Conservation (phyloP, 2,888 invertebrate genomes). For the Drosophila mimica region DNA sequence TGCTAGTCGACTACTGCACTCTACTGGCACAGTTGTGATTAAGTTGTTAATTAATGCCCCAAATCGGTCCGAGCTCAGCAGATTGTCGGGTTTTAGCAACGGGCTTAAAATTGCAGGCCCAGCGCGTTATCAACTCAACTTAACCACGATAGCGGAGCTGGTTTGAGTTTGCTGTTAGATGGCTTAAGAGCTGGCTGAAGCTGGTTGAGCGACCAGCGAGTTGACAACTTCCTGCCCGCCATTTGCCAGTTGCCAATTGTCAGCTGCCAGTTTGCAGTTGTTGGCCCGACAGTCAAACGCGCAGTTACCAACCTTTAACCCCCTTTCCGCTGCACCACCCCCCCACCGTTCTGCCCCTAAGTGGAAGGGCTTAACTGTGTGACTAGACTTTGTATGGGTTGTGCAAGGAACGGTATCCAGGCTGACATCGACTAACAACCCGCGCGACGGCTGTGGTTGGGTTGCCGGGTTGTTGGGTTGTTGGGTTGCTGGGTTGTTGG, state of each 20-base stretch:
- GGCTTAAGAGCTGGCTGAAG: conserved; percentile 14
- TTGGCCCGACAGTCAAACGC: conserved; percentile 42
- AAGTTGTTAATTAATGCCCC: neutral
- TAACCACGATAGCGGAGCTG: neutral
- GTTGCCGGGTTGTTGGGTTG: neutral
- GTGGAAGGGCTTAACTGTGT: conserved; percentile 30
- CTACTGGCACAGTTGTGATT: neutral
- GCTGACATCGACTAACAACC: conserved; percentile 24
- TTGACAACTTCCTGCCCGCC: conserved; percentile 30
- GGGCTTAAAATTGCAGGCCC: neutral
- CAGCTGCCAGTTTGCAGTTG: conserved; percentile 18
- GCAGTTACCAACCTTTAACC: conserved; percentile 9
- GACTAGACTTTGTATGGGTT: conserved; percentile 51
- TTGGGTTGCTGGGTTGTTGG: neutral
- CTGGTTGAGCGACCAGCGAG: conserved; percentile 47
- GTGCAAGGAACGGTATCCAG: conserved; percentile 14
- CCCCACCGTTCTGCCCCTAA: conserved; percentile 5
- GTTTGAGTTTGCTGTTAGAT: neutral
- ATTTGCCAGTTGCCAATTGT: conserved; percentile 12
- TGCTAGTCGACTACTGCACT: neutral
- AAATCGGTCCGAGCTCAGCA: neutral
- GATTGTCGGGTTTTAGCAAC: neutral
- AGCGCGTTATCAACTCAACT: neutral
- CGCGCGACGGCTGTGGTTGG: conserved; percentile 1
- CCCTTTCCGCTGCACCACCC: neutral